Percentiles rank a stretch among this genome's conserved stretches.
Evolutionary conservation across 1,140 invertebrate species (phyloP).

Genomic region (Magallana ariakensis): DNA sequence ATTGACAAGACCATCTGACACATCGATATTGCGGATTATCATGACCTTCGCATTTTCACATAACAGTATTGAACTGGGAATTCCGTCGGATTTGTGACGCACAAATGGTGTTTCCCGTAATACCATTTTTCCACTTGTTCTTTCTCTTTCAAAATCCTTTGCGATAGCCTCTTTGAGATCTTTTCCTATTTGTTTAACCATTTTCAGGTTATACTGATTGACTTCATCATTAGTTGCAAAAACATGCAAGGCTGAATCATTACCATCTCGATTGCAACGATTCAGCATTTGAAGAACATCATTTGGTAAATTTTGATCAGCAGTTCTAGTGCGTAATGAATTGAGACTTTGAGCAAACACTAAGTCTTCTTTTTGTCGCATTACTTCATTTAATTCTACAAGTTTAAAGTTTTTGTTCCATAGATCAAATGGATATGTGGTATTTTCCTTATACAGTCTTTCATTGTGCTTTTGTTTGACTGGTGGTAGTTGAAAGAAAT

Average conservation of each 20-base stretch:
- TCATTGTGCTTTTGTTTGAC: neutral
- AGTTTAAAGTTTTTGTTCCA: neutral
- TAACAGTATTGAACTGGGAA: no score
- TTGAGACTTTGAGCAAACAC: neutral
- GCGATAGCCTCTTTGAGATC: neutral
- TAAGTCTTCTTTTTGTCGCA: slow-evolving; percentile 9
- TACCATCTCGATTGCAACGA: neutral
- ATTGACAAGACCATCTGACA: slow-evolving; percentile 47
- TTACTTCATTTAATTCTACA: neutral
- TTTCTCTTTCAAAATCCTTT: slow-evolving; percentile 30
- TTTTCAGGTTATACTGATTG: slow-evolving; percentile 8
- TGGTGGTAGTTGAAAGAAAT: slow-evolving; percentile 53
- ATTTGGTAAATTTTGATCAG: neutral
- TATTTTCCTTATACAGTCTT: neutral
- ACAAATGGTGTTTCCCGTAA: neutral
- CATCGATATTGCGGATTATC: slow-evolving; percentile 15
- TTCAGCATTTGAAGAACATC: slow-evolving; percentile 13
- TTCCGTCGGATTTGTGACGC: neutral
- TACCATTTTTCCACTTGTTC: neutral
- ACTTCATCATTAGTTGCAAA: slow-evolving; percentile 40
- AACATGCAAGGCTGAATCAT: no score
- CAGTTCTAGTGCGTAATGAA: neutral
- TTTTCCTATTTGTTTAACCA: neutral
- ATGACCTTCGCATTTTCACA: no score
- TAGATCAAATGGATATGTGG: neutral